These are phyloP conservation scores for Caenorhabditis zanzibari DNA, from an alignment of 2,888 invertebrate genomes.

Conservation along the genomic window DNA sequence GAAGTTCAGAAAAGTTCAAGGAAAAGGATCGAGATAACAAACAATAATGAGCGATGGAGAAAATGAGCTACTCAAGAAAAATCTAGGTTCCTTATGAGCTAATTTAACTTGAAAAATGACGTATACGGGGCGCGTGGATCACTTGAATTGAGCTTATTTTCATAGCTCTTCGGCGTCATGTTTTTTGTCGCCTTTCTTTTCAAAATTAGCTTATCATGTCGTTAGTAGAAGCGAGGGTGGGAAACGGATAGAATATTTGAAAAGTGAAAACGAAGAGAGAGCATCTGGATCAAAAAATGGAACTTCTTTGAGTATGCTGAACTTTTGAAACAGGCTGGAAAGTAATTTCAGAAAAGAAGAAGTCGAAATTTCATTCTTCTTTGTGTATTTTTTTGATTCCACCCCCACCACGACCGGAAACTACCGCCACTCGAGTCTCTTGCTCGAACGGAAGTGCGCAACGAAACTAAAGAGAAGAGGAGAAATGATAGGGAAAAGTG, in stretches of 20 bases:
- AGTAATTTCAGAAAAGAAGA: background rate
- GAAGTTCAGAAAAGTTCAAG: background rate
- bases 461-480: slow-evolving; percentile 28
- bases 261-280: slow-evolving; percentile 1
- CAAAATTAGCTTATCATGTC: slow-evolving; percentile 54
- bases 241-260: slow-evolving; percentile 41
- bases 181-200: slow-evolving; percentile 52
- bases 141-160: slow-evolving; percentile 55
- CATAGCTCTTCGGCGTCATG: slow-evolving; percentile 50
- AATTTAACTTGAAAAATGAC: slow-evolving; percentile 50
- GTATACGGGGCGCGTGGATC: slow-evolving; percentile 22
- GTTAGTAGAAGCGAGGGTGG: slow-evolving; percentile 49
- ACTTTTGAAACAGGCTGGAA: background rate
- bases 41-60: slow-evolving; percentile 2
- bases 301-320: background rate
- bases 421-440: slow-evolving; percentile 34
- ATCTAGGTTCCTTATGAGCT: slow-evolving; percentile 55
- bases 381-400: slow-evolving; percentile 44
- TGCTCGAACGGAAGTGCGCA: slow-evolving; percentile 54
- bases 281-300: slow-evolving; percentile 15
- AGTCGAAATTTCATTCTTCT: background rate
- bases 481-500: slow-evolving; percentile 28
- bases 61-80: background rate
- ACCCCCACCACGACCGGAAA: slow-evolving; percentile 56
- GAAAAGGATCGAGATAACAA: background rate